Base-by-base conservation (phyloP, 2,113 vertebrate genomes). In the Salvator merianae region DNA sequence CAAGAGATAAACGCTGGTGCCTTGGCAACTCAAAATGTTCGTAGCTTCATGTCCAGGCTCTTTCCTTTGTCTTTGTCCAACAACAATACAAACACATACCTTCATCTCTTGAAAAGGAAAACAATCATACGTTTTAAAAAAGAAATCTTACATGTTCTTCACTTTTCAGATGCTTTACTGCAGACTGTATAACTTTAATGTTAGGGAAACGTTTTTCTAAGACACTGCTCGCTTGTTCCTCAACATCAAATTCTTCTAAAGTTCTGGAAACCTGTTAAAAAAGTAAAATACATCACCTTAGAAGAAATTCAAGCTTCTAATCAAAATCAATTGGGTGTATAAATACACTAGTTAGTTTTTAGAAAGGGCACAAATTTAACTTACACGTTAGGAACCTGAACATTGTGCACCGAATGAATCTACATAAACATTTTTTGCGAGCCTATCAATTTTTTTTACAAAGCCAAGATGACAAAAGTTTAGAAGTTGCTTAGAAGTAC, bases 181-280 rank as follows among this genome's bases (percentile, higher is more conserved):
- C 95, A 77, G 97, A 99, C 38, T 97, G 96, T 89, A 98, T 95
- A 76, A 99, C 96, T 87, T 94, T 97, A 84, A 99, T 95, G 90
- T 98, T 99, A 38, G 97, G 96, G 88, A 96, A 97, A 81, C 94
- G 97, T 50, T 95, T 95, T 93, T 97, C 95, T 90, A 99, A 90
- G 3, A 97, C 70, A 87, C 93, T 95, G 90, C 94, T 94, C 28
- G 96, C 95, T 70, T 94, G 96, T 89, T 99, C 98, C 94, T 98
- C 97, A 5, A 99, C 96, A 82, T 97, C 97, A 94, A 99, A 99
- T 85, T 99, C 97, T 91, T 99, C 98, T 79, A 99, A 91, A 1
- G 93, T 95, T 94, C 95, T 97, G 26, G 98, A 98, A 53, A 99
- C 96, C 99, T 99, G 87, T 40, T 85, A 14, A 63, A 86, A 34